Percentiles rank a stretch among this genome's conserved stretches.
Evolutionary conservation across 1,140 invertebrate species (phyloP).

Genomic region (Drosophila insularis): DNA sequence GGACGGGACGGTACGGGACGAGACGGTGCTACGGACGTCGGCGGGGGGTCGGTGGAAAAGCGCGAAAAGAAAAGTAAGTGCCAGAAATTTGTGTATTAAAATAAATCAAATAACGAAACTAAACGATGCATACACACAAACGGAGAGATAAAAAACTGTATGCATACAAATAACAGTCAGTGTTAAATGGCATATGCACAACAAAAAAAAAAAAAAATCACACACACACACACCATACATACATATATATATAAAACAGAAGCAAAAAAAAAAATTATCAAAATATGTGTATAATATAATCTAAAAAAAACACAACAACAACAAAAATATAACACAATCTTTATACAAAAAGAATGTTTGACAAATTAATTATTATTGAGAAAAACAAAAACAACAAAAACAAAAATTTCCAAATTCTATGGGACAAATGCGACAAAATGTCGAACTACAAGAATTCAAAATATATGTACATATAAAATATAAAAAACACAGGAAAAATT

Average conservation of each 20-base stretch:
- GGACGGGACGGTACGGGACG: no score
- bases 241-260: constrained; percentile 17
- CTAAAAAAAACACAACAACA: not conserved
- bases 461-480: constrained; percentile 22
- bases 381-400: no score
- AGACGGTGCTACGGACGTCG: constrained; percentile 13
- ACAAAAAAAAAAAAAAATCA: constrained; percentile 14
- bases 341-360: constrained; percentile 40
- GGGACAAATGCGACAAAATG: constrained; percentile 66
- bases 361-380: constrained; percentile 74
- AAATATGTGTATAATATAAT: constrained; percentile 12
- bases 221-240: constrained; percentile 1
- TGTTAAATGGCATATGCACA: constrained; percentile 55
- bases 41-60: constrained; percentile 59
- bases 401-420: constrained; percentile 43
- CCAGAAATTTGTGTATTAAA: constrained; percentile 73
- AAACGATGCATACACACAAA: constrained; percentile 74
- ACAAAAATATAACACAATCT: constrained; percentile 23
- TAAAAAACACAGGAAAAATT: constrained; percentile 22
- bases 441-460: constrained; percentile 59
- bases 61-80: constrained; percentile 79
- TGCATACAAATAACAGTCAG: constrained; percentile 4
- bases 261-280: not conserved
- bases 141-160: constrained; percentile 19
- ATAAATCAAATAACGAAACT: constrained; percentile 74